Conservation (phyloP, 2,113 vertebrate species). For the Neodon shergylaensis region DNA sequence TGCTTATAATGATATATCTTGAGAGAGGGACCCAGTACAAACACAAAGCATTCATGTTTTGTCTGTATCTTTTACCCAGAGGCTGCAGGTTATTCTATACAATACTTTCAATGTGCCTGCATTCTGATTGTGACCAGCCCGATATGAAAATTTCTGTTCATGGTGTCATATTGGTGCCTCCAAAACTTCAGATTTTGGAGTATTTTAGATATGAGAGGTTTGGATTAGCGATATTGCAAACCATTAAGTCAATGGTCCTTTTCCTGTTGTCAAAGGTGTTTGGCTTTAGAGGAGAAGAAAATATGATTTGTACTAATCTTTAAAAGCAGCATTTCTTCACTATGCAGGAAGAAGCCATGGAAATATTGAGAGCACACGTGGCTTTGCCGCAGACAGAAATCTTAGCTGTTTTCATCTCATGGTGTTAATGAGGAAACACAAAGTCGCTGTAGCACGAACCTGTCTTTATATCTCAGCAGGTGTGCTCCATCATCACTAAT, state of each 20-base stretch:
- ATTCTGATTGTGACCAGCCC: neutral
- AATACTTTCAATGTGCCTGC: neutral
- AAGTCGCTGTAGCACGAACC: neutral
- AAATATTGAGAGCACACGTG: neutral
- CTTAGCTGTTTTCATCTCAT: neutral
- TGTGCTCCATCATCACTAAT: neutral
- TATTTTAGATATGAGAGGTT: neutral
- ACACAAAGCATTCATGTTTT: neutral
- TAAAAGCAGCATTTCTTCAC: neutral
- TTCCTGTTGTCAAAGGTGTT: neutral
- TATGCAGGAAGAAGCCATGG: neutral
- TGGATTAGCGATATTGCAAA: neutral
- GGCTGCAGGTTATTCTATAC: neutral
- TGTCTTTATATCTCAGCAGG: neutral
- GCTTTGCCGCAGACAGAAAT: neutral
- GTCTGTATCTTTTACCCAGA: neutral
- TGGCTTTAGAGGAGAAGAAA: neutral
- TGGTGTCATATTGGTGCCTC: neutral
- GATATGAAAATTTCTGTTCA: too few relatives aligned
- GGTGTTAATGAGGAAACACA: neutral
- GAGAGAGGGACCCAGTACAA: neutral
- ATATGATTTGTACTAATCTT: neutral
- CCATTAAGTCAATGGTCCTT: neutral
- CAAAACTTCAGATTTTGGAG: neutral
- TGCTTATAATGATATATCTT: neutral